phyloP scores from a whole-genome alignment of 2,113 vertebrate genomes.

The Macquaria australasica region DNA sequence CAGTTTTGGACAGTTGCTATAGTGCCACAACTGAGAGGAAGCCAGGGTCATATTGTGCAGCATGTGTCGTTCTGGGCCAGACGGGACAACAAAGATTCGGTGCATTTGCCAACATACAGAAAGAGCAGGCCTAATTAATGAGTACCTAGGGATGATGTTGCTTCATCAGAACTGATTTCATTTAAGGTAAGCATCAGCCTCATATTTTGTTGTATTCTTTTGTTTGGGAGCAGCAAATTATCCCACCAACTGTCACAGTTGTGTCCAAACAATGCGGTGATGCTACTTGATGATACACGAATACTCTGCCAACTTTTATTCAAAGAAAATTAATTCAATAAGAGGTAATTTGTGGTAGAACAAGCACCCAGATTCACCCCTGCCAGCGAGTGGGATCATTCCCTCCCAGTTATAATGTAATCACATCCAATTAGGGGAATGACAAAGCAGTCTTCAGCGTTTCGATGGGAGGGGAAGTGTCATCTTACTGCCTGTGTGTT shows the following conservation, averaged over 20 bases:
- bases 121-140: conserved; percentile 13
- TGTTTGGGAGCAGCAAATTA: conserved; percentile 17
- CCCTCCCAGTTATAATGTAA: conserved; percentile 68
- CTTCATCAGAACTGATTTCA: not conserved
- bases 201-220: not conserved
- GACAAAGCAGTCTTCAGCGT: conserved; percentile 64
- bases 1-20: not conserved
- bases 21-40: not conserved
- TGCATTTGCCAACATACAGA: not conserved
- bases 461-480: conserved; percentile 58
- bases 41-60: not conserved
- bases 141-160: not conserved
- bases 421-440: conserved; percentile 73
- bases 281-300: conserved; percentile 25
- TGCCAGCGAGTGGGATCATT: conserved; percentile 59
- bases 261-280: conserved; percentile 38
- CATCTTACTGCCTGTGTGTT: conserved; percentile 63
- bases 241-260: conserved; percentile 39
- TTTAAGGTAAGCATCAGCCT: conserved; percentile 12
- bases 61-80: not conserved
- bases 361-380: conserved; percentile 51
- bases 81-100: not conserved
- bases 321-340: conserved; percentile 71
- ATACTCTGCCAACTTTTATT: conserved; percentile 56
- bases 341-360: conserved; percentile 66